These are phyloP conservation scores for Amphimedon queenslandica DNA, from an alignment of 37 sponge, comb jelly and placozoan species.

Conservation along the genomic window DNA sequence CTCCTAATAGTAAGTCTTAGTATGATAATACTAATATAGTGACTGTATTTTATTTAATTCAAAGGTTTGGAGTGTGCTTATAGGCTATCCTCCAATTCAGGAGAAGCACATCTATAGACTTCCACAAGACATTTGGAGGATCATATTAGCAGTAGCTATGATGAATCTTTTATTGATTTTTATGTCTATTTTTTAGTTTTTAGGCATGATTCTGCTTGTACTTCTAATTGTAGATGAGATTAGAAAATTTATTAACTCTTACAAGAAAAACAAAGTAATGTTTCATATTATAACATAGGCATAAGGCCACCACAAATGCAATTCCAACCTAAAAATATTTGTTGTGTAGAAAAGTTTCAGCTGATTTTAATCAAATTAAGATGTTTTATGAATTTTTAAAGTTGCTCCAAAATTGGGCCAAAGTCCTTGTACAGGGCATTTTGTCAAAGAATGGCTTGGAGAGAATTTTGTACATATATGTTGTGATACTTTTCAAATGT, in stretches of 20 bases:
- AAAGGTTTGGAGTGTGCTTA: conserved; percentile 22
- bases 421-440: too few relatives aligned
- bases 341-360: too few relatives aligned
- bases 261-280: conserved; percentile 20
- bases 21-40: not conserved
- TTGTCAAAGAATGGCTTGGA: too few relatives aligned
- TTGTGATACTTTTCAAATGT: not conserved
- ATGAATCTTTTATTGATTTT: not conserved
- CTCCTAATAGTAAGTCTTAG: conserved; percentile 27
- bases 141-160: conserved; percentile 7
- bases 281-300: not conserved
- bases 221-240: conserved; percentile 23
- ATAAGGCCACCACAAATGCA: conserved; percentile 2
- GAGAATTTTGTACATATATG: conserved; percentile 9
- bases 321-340: not conserved
- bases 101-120: conserved; percentile 17
- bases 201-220: conserved; percentile 11
- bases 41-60: not conserved
- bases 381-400: too few relatives aligned
- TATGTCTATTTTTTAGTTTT: not conserved
- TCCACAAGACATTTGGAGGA: conserved; percentile 34
- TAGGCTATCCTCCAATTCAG: conserved; percentile 24
- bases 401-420: too few relatives aligned
- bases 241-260: conserved; percentile 1
- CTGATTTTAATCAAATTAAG: too few relatives aligned